Evolutionary conservation across 2,888 invertebrate genomes (phyloP).

Genomic region (Liposcelis brunnea): DNA sequence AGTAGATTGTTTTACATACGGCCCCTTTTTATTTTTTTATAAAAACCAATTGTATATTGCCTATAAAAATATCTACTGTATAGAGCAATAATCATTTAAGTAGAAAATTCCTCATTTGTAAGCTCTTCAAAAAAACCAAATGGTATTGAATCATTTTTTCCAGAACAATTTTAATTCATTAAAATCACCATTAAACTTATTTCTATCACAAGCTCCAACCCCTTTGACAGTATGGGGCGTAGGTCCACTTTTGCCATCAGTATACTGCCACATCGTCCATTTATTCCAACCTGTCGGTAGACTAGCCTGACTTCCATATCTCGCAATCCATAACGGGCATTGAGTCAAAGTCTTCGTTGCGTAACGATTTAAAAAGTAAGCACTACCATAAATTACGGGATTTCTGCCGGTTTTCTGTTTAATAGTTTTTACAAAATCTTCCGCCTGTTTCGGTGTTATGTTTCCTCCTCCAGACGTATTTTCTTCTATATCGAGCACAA

Average conservation of each 20-base stretch:
- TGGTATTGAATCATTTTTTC: too few relatives aligned
- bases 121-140: too few relatives aligned
- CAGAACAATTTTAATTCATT: too few relatives aligned
- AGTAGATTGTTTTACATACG: too few relatives aligned
- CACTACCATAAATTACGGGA: constrained; percentile 15
- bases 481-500: constrained; percentile 14
- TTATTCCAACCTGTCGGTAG: constrained; percentile 13
- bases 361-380: constrained; percentile 12
- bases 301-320: neutral
- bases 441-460: constrained; percentile 12
- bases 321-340: constrained; percentile 15
- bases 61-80: too few relatives aligned
- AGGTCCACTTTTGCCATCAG: constrained; percentile 13
- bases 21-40: too few relatives aligned
- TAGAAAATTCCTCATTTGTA: too few relatives aligned
- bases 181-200: constrained; percentile 12
- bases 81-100: too few relatives aligned
- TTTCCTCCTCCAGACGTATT: constrained; percentile 7
- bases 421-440: constrained; percentile 13
- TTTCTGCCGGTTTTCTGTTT: constrained; percentile 9
- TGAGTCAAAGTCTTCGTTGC: constrained; percentile 11
- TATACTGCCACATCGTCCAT: constrained; percentile 17
- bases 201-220: constrained; percentile 15
- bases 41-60: too few relatives aligned
- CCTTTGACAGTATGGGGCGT: constrained; percentile 14